Base-by-base conservation (phyloP, 2,113 vertebrate genomes). In the Otolemur garnettii region DNA sequence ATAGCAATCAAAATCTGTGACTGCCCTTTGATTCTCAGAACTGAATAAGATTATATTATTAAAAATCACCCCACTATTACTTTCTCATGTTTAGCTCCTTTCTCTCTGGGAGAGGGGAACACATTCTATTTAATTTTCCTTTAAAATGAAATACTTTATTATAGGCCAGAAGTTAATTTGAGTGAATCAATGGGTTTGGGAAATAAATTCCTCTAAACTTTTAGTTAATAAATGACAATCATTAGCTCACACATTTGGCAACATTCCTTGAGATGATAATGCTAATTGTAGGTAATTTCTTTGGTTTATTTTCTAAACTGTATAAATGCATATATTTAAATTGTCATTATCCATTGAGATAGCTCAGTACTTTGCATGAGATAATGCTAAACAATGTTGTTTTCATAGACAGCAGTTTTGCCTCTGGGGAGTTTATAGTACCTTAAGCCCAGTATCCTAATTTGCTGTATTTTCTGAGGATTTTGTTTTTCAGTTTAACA, bases 161-260 rank as follows among this genome's bases (percentile, higher is more conserved):
- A 79, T 38, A 88, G 26, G 14, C 92, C 30, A 59, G 24, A 89
- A 94, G 28, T 87, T 87, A 88, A 79, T 94, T 79, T 68, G 72
- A 19, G 19, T 53, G 26, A 2, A 15, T 82, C 57, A 45, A 45
- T 84, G 77, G n/a, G 59, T 11, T 64, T 85, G 35, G 35, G 83
- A 35, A 84, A 59, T 62, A 72, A 60, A 72, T 72, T 88, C 45
- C 28, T 78, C 42, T 88, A 55, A 83, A 87, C 4, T 88, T 74
- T 64, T 88, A 33, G 42, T 88, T 88, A 78, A 57, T 90, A 77
- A 86, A 42, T 90, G 90, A 90, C 28, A 81, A 13, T 95, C 22
- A 86, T 87, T 90, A 90, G 5, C 38, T 87, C n/a, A 74, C 74
- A 42, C 14, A 77, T 77, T 93, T 55, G 18, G n/a, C 53, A 81